Percentiles rank a stretch among this genome's conserved stretches.
Evolutionary conservation across 2,797 vertebrate genomes (phyloP).

Genomic region (Eleutherodactylus coqui): DNA sequence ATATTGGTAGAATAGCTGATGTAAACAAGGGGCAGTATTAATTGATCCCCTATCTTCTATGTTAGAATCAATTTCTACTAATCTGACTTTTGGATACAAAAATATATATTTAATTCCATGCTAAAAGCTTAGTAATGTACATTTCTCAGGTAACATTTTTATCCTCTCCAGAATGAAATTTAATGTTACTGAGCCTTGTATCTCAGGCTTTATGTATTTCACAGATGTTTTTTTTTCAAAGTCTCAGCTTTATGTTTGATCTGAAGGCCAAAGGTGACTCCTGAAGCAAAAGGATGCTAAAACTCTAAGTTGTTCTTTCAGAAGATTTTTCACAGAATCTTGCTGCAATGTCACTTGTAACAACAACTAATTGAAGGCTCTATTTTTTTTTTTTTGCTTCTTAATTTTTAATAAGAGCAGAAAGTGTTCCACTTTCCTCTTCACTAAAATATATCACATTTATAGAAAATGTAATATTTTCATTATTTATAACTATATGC

Average conservation of each 20-base stretch:
- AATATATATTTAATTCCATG: not conserved
- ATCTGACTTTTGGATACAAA: too few relatives aligned
- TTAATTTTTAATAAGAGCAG: too few relatives aligned
- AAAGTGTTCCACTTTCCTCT: too few relatives aligned
- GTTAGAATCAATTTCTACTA: too few relatives aligned
- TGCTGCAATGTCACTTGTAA: not conserved
- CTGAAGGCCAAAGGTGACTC: slow-evolving; percentile 29
- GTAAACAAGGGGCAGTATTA: too few relatives aligned
- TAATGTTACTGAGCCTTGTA: not conserved
- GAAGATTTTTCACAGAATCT: slow-evolving; percentile 19
- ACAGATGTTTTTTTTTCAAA: slow-evolving; percentile 34
- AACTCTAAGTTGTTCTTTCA: not conserved
- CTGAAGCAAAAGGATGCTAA: slow-evolving; percentile 6
- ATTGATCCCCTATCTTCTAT: too few relatives aligned
- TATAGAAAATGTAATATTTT: too few relatives aligned
- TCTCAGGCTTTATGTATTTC: not conserved
- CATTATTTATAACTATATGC: too few relatives aligned
- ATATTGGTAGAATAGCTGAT: too few relatives aligned
- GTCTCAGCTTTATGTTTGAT: slow-evolving; percentile 31
- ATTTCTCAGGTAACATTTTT: not conserved
- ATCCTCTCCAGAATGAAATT: not conserved
- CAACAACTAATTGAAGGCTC: not conserved
- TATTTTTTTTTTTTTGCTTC: not conserved
- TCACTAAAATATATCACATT: too few relatives aligned
- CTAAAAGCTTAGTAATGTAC: not conserved